Evolutionary conservation across 2,113 vertebrate genomes (phyloP), one percentile per base, ranked within the genome.

Genomic region (Steatornis caripensis): DNA sequence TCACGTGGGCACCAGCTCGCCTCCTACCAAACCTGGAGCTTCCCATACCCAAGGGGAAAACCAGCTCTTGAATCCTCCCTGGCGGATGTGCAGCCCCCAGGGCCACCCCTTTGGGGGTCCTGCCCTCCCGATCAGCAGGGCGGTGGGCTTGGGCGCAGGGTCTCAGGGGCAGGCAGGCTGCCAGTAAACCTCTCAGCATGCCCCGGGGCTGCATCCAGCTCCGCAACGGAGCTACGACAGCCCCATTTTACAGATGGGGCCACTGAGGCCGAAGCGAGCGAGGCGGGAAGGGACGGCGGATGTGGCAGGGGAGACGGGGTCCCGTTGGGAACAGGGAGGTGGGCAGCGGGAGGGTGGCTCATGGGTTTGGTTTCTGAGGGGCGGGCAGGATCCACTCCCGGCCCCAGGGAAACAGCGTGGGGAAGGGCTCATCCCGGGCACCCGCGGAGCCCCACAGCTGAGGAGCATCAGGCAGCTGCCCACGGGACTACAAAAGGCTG

Each of bases 261-360:
- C 9, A 3, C 45, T 26, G 62, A 49, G 36, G 32, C 36, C 19
- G 39, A 39, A 22, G 30, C 12, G 7, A 49, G 41, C 4, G 36
- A 49, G 23, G 54, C 14, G 22, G n/a, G 65, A 60, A 36, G 43
- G 51, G 20, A 41, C 0, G 5, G 21, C 0, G 2, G 17, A 26
- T 37, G 0, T 1, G 23, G 34, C 37, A 3, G 1, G 37, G 24
- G 19, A 10, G 53, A 12, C 10, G 12, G 58, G 57, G 14, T 48
- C 34, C 24, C 49, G 66, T 39, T n/a, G 36, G 53, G 71, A 39
- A 17, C 26, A 24, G 32, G 36, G 26, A 51, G 12, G 20, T 46
- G 48, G 26, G 24, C 41, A 39, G 36, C 1, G 0, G 41, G 17
- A 43, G 29, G 39, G 32, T 13, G 9, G 49, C n/a, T 37, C 26